These are phyloP conservation scores for Brachypteracias leptosomus DNA, from an alignment of 2,113 vertebrate species.

Conservation along the genomic window DNA sequence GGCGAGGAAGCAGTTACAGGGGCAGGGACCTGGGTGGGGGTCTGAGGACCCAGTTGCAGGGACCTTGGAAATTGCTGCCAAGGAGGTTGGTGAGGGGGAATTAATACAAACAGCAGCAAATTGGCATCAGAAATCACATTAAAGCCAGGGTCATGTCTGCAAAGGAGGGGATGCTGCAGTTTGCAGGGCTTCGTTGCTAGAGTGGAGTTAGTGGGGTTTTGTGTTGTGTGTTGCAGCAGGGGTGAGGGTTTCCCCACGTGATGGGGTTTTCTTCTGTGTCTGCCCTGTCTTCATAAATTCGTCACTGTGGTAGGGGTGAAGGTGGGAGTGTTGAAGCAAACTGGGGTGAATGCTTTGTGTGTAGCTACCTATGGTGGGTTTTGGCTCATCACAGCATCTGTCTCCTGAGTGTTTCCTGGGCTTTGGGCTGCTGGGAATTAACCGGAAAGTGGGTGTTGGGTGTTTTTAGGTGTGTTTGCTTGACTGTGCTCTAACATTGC, in stretches of 20 bases:
- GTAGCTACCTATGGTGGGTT: neutral
- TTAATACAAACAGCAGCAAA: neutral
- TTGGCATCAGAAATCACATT: neutral
- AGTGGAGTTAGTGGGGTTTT: neutral
- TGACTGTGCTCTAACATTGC: no score
- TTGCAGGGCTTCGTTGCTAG: neutral
- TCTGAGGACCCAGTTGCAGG: neutral
- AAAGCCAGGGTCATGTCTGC: neutral
- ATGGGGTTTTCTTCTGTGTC: neutral
- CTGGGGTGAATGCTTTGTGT: neutral
- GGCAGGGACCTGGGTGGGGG: neutral
- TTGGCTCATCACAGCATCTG: neutral
- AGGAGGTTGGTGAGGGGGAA: neutral
- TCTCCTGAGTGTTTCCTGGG: neutral
- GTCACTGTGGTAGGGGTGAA: neutral
- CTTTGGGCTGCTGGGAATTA: neutral
- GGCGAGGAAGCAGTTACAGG: neutral
- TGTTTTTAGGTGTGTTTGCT: neutral
- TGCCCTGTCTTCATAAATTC: neutral
- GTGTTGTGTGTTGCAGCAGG: accelerated
- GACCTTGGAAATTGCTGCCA: neutral
- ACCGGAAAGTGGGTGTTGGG: neutral
- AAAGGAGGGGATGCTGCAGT: neutral
- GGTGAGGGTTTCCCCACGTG: neutral
- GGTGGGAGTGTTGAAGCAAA: neutral